Conservation (phyloP, 2,888 invertebrate species). For the Nebria salina region DNA sequence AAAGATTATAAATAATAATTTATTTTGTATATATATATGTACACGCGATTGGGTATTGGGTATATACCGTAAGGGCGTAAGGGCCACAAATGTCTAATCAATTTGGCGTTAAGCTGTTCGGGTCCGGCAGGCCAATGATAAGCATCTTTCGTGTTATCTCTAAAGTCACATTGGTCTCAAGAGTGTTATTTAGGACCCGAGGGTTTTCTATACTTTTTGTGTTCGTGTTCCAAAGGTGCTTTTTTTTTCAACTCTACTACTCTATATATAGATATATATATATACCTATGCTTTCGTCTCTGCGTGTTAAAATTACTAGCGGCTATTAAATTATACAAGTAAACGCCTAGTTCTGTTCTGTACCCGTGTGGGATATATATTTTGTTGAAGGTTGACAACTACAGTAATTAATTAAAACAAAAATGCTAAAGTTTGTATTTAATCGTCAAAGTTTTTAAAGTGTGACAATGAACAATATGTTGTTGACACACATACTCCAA, state of each 20-base stretch:
- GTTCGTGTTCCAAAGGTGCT: not conserved
- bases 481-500: not conserved
- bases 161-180: constrained; percentile 20
- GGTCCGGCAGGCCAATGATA: constrained; percentile 15
- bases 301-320: constrained; percentile 8
- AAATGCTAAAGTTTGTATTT: not conserved
- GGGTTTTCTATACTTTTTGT: constrained; percentile 11
- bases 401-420: not conserved
- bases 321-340: constrained; percentile 12
- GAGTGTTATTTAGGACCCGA: constrained; percentile 20
- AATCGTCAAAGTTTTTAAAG: not conserved
- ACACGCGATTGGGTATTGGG: not conserved
- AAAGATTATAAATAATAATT: too few relatives aligned
- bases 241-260: not conserved
- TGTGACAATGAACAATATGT: not conserved
- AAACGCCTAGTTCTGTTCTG: constrained; percentile 10
- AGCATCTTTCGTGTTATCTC: constrained; percentile 18
- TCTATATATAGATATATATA: not conserved
- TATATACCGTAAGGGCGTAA: not conserved
- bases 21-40: not conserved
- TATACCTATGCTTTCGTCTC: not conserved
- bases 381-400: not conserved
- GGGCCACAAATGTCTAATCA: constrained; percentile 20
- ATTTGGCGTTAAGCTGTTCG: constrained; percentile 15
- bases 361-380: not conserved